A percentile compares a stretch with the other conserved stretches of the same genome.
These are phyloP conservation scores for Teleiodes luculella DNA, from an alignment of 2,888 invertebrate genomes.

Conservation along the genomic window DNA sequence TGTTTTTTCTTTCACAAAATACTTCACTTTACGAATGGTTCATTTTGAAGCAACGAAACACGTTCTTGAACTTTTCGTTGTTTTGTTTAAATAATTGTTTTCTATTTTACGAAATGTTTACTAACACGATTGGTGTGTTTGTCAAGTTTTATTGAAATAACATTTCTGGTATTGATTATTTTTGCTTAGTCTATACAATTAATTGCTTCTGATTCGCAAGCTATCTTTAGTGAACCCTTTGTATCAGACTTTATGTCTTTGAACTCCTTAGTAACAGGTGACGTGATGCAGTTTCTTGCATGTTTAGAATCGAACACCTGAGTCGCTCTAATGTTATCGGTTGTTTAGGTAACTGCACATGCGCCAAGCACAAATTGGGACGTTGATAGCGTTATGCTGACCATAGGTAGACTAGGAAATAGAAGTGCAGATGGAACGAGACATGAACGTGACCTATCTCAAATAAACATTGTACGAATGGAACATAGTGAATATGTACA, in stretches of 20 bases:
- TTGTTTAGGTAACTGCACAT: constrained; percentile 36
- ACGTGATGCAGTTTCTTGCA: constrained; percentile 28
- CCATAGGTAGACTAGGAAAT: constrained; percentile 1
- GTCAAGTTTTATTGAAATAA: too few relatives aligned
- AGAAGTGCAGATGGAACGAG: constrained; percentile 5
- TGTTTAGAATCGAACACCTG: constrained; percentile 53
- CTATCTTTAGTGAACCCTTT: too few relatives aligned
- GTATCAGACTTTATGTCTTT: too few relatives aligned
- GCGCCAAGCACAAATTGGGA: constrained; percentile 48
- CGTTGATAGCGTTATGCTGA: constrained; percentile 34
- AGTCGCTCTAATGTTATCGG: constrained; percentile 35
- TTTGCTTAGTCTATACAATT: too few relatives aligned
- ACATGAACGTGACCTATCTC: constrained; percentile 44
- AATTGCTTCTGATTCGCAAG: too few relatives aligned
- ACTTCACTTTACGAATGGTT: too few relatives aligned
- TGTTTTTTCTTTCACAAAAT: not conserved
- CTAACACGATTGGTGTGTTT: too few relatives aligned
- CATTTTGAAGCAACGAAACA: not conserved
- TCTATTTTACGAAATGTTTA: too few relatives aligned
- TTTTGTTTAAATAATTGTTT: too few relatives aligned
- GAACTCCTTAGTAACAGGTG: constrained; percentile 32
- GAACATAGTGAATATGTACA: not conserved
- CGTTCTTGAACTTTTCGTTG: not conserved
- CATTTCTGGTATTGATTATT: too few relatives aligned
- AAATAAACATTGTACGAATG: constrained; percentile 19